Evolutionary conservation across 2,113 vertebrate species (phyloP).

Genomic region (Melanerpes formicivorus): DNA sequence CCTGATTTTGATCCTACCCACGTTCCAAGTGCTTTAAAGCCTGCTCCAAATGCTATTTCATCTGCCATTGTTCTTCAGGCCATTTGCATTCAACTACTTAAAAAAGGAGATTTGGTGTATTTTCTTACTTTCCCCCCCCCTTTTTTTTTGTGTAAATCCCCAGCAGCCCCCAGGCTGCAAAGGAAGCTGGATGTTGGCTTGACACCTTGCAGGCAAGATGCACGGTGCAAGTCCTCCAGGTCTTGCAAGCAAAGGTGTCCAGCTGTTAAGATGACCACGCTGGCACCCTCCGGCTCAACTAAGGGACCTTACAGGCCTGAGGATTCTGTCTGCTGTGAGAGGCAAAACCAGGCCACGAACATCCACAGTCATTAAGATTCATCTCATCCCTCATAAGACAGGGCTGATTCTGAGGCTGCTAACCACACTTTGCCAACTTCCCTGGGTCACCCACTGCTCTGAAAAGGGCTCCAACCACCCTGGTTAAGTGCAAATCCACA

Average conservation of each 20-base stretch:
- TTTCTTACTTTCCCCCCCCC: not conserved
- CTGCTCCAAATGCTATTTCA: slow-evolving; percentile 53
- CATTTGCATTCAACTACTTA: slow-evolving; percentile 64
- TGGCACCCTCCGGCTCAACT: not conserved
- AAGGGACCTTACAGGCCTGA: not conserved
- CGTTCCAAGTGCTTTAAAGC: slow-evolving; percentile 51
- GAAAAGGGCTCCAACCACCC: not conserved
- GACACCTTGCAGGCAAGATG: not conserved
- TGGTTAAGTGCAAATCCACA: not conserved
- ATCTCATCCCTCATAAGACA: not conserved
- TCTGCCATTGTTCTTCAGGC: slow-evolving; percentile 64
- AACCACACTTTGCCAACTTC: not conserved
- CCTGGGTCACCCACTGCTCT: not conserved
- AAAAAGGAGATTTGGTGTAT: slow-evolving; percentile 59
- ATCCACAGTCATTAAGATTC: not conserved
- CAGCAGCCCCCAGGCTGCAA: not conserved
- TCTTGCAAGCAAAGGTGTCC: not conserved
- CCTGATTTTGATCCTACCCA: slow-evolving; percentile 68
- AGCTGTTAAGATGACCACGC: not conserved
- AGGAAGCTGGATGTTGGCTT: not conserved
- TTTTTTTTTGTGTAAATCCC: not conserved
- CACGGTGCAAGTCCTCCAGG: fast-evolving
- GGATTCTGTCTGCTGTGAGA: not conserved
- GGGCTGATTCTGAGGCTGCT: not conserved
- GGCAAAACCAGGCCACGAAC: not conserved